These are phyloP conservation scores for Electrona antarctica DNA, from an alignment of 2,113 vertebrate species.

Conservation along the genomic window DNA sequence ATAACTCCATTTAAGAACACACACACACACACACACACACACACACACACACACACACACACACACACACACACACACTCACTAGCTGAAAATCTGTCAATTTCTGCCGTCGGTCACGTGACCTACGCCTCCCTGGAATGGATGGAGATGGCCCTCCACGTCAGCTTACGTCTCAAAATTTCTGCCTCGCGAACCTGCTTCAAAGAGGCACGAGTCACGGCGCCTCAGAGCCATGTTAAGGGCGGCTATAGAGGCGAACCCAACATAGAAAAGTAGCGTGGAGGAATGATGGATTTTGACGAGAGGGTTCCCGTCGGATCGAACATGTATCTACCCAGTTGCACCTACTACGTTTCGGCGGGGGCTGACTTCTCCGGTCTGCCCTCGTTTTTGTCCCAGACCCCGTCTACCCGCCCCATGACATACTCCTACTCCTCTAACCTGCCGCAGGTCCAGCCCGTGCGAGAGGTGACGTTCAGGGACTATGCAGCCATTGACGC, in stretches of 20 bases:
- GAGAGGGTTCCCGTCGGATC: slow-evolving; percentile 97
- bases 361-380: slow-evolving; percentile 97
- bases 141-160: slow-evolving; percentile 98
- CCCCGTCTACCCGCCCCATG: slow-evolving; percentile 93
- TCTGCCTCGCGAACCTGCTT: slow-evolving; percentile 95
- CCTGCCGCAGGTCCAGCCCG: slow-evolving; percentile 96
- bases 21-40: slow-evolving; percentile 12
- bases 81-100: slow-evolving; percentile 85
- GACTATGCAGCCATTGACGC: slow-evolving; percentile 97
- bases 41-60: slow-evolving; percentile 9
- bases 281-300: slow-evolving; percentile 98
- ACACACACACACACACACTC: slow-evolving; percentile 7
- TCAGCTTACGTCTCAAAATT: slow-evolving; percentile 99
- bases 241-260: slow-evolving; percentile 90
- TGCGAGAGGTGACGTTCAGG: slow-evolving; percentile 97
- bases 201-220: slow-evolving; percentile 95
- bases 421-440: slow-evolving; percentile 97
- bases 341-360: slow-evolving; percentile 98
- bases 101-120: slow-evolving; percentile 95
- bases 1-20: not conserved
- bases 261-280: slow-evolving; percentile 80
- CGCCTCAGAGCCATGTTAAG: slow-evolving; percentile 93
- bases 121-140: slow-evolving; percentile 93
- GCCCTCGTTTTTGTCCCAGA: slow-evolving; percentile 96
- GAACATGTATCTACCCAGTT: slow-evolving; percentile 99